phyloP scores from a whole-genome alignment of 2,888 invertebrate genomes.

The Zygothrica quintamaculata region DNA sequence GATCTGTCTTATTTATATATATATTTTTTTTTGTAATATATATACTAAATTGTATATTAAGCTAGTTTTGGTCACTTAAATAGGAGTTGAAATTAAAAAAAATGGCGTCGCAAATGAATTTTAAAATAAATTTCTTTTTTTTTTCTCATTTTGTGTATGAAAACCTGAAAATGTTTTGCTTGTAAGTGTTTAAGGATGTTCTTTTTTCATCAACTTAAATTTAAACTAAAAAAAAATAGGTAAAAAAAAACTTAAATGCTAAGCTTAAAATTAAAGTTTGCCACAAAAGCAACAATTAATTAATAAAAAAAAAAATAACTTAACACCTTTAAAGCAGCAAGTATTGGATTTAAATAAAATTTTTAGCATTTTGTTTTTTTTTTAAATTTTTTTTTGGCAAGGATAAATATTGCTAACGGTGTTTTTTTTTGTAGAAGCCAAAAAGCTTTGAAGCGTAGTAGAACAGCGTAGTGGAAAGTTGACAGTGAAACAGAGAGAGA shows the following conservation, averaged over 20 bases:
- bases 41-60: slow-evolving; percentile 43
- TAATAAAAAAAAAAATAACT: slow-evolving; percentile 50
- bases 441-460: slow-evolving; percentile 60
- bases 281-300: slow-evolving; percentile 45
- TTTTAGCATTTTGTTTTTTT: slow-evolving; percentile 18
- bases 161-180: slow-evolving; percentile 33
- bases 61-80: slow-evolving; percentile 60
- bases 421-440: slow-evolving; percentile 55
- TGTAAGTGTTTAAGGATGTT: slow-evolving; percentile 19
- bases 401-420: slow-evolving; percentile 43
- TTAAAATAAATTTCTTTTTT: too few relatives aligned
- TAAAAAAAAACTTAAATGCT: slow-evolving; percentile 44
- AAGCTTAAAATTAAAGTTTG: slow-evolving; percentile 63
- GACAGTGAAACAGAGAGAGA: slow-evolving; percentile 7
- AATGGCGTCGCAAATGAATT: slow-evolving; percentile 70
- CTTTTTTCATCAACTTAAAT: too few relatives aligned
- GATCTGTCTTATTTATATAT: slow-evolving; percentile 1
- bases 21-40: slow-evolving; percentile 34
- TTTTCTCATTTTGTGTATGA: slow-evolving; percentile 28
- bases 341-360: slow-evolving; percentile 62
- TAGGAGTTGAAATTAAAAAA: slow-evolving; percentile 55
- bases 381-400: too few relatives aligned
- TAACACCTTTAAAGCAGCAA: slow-evolving; percentile 75
- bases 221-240: slow-evolving; percentile 16
- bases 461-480: slow-evolving; percentile 12